These are phyloP conservation scores for Acrobeloides nanus DNA, from an alignment of 2,888 invertebrate species.

Conservation along the genomic window DNA sequence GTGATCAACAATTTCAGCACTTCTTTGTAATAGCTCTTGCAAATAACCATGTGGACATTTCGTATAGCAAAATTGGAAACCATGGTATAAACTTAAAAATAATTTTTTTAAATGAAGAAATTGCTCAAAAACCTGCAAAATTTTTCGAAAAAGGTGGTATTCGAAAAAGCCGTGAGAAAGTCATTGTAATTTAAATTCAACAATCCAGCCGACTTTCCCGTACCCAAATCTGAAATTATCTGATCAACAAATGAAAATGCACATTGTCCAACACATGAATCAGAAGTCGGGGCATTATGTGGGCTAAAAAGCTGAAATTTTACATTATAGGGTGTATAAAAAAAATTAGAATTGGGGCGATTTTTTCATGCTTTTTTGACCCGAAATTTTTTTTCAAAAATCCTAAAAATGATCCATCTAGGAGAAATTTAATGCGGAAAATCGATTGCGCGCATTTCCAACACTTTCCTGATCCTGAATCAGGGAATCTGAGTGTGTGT, in stretches of 20 bases:
- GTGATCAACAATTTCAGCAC: conserved; percentile 47
- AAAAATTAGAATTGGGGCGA: not conserved
- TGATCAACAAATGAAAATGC: conserved; percentile 44
- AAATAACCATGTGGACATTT: conserved; percentile 46
- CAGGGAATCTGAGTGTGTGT: too few relatives aligned
- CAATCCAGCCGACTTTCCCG: conserved; percentile 29
- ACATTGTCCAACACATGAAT: conserved; percentile 50
- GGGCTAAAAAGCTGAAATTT: conserved; percentile 23
- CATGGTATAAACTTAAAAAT: conserved; percentile 38
- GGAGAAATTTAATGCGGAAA: too few relatives aligned
- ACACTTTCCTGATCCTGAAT: too few relatives aligned
- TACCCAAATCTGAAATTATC: conserved; percentile 37
- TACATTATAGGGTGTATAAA: not conserved
- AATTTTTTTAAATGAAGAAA: not conserved
- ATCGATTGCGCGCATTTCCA: too few relatives aligned
- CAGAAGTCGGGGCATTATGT: conserved; percentile 31
- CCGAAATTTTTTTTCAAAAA: too few relatives aligned
- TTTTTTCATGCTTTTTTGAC: too few relatives aligned
- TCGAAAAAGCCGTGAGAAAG: conserved; percentile 44
- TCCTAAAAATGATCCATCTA: too few relatives aligned
- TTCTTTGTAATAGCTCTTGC: conserved; percentile 40
- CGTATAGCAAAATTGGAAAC: conserved; percentile 44
- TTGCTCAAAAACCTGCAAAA: conserved; percentile 37
- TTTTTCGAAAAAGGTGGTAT: conserved; percentile 45
- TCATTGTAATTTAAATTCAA: conserved; percentile 49